phyloP scores from a whole-genome alignment of 2,113 vertebrate species.

The Lethenteron reissneri region DNA sequence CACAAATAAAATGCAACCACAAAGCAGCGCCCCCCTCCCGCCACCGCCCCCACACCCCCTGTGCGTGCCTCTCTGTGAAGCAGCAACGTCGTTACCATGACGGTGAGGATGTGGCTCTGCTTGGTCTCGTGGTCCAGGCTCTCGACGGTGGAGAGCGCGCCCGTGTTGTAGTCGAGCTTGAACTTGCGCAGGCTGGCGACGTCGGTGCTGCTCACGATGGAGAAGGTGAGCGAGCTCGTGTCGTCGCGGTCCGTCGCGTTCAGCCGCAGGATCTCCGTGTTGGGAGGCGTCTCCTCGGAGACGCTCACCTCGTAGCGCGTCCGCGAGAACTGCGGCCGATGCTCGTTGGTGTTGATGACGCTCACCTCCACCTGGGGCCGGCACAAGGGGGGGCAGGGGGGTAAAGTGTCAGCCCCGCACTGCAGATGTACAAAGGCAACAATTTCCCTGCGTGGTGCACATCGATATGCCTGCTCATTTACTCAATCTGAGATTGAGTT shows the following conservation, averaged over 20 bases:
- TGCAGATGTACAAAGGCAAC: no score
- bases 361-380: slow-evolving; percentile 56
- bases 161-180: slow-evolving; percentile 59
- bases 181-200: slow-evolving; percentile 73
- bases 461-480: no score
- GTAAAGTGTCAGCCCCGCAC: no score
- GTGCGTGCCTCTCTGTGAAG: background rate
- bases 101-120: slow-evolving; percentile 56
- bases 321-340: slow-evolving; percentile 64
- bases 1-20: background rate
- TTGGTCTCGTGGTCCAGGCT: slow-evolving; percentile 64
- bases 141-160: slow-evolving; percentile 48
- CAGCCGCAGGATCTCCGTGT: slow-evolving; percentile 59
- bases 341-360: slow-evolving; percentile 92
- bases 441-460: no score
- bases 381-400: background rate
- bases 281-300: slow-evolving; percentile 45
- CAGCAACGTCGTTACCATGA: slow-evolving; percentile 45
- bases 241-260: slow-evolving; percentile 62
- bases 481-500: no score
- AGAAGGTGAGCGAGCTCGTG: slow-evolving; percentile 86
- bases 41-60: no score
- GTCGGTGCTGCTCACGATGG: slow-evolving; percentile 68
- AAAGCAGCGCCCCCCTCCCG: background rate
- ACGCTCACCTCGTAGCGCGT: slow-evolving; percentile 51